Evolutionary conservation across 64 coral and sea anemone species (phyloP), one percentile per base, ranked within the genome.

Genomic region (Astreopora myriophthalma): DNA sequence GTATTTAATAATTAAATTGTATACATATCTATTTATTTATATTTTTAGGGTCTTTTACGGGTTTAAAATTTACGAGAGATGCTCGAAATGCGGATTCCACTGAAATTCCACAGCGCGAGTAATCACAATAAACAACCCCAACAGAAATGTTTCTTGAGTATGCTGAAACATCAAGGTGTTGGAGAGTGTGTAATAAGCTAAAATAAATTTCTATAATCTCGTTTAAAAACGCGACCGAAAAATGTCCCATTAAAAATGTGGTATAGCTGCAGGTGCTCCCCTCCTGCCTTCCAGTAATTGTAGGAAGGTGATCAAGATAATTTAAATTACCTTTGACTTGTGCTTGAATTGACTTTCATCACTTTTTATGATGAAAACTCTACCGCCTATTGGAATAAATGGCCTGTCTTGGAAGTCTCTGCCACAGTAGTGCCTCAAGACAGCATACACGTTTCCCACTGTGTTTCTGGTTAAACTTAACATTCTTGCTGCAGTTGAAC

Each of bases 281-380:
- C 49, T 55, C 17, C 49, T 55, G 10, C 49, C 49, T 17, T 55
- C 49, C 13, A 55, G 49, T 55, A 55, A 55, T 55, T 20, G 49
- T 55, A 55, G 49, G 49, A 55, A 55, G 49, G 49, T 17, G 49
- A 55, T 55, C 49, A 9, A 55, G 49, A 55, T 55, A 55, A 55
- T 14, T 13, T 55, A 55, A 55, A 55, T 64, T 26, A 91, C 75
- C 61, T 81, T 81, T 14, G 62, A 48, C 69, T 91, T 91, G 9
- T 91, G 88, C 29, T 82, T 91, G 35, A 91, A 91, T 26, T 82
- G 22, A 27, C 88, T 91, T 71, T 90, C 64, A 6, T 81, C 88
- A 31, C 88, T 38, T 36, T 90, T 90, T 28, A 81, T 17, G 2
- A 90, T 38, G 40, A 13, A 80, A 11, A 35, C 88, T 11, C 61